Conservation (phyloP, 2,797 vertebrate genomes). For the Silurus aristotelis region DNA sequence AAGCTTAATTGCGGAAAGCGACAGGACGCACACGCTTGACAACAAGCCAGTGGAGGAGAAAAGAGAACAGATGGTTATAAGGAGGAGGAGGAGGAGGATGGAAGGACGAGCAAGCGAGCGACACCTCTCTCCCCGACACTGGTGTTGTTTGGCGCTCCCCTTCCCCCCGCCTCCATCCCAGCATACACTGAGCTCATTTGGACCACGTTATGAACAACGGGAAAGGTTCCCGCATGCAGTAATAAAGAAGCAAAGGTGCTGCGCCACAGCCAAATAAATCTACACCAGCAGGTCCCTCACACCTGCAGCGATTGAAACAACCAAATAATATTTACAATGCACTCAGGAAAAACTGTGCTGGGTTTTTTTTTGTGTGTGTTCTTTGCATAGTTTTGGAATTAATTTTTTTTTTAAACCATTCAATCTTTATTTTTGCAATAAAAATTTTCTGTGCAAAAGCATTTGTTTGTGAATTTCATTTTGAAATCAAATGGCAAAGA, state of each 20-base stretch:
- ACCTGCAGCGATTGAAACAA: constrained; percentile 6
- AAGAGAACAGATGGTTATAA: constrained; percentile 39
- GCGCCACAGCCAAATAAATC: constrained; percentile 52
- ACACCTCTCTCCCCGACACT: constrained; percentile 40
- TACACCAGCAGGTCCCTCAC: constrained; percentile 35
- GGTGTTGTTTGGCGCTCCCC: constrained; percentile 36
- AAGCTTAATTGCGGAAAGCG: constrained; percentile 22
- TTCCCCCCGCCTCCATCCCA: constrained; percentile 32
- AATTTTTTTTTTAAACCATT: neutral
- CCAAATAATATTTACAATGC: neutral
- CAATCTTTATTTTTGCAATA: neutral
- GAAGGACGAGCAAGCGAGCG: constrained; percentile 34
- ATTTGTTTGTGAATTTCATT: neutral
- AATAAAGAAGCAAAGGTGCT: constrained; percentile 34
- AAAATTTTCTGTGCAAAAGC: neutral
- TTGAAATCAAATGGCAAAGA: neutral
- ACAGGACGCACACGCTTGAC: constrained; percentile 6
- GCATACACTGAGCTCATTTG: constrained; percentile 43
- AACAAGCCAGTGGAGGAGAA: constrained; percentile 28
- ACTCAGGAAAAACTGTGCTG: neutral
- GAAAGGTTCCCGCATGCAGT: constrained; percentile 19
- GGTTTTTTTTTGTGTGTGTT: neutral
- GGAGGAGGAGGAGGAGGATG: constrained; percentile 38
- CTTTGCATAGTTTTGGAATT: neutral
- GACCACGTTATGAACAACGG: constrained; percentile 12